phyloP scores from a whole-genome alignment of 2,113 vertebrate genomes.

The Pteruthius melanotis region DNA sequence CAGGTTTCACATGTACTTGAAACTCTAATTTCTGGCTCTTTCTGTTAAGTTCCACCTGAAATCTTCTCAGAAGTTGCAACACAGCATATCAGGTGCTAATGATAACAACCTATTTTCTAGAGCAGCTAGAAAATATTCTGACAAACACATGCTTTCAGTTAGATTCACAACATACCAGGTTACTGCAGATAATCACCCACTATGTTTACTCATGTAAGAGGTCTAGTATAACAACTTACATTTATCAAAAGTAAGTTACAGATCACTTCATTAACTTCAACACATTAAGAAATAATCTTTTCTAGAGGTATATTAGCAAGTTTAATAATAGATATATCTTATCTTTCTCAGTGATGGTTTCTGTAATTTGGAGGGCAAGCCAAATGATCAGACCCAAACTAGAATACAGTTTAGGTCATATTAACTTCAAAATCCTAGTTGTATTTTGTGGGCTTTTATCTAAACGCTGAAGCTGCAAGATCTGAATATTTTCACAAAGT shows the following conservation, averaged over 20 bases:
- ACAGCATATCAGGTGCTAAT: neutral
- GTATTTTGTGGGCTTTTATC: neutral
- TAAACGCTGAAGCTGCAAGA: neutral
- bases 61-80: neutral
- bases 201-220: neutral
- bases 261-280: neutral
- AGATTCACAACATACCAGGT: neutral
- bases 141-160: neutral
- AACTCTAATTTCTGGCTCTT: no score
- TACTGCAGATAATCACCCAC: neutral
- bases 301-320: neutral
- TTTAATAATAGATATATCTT: neutral
- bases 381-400: neutral
- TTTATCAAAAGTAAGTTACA: neutral
- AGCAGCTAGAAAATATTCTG: neutral
- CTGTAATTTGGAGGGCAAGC: neutral
- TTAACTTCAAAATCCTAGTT: neutral
- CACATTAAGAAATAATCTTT: neutral
- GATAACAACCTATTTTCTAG: neutral
- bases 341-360: neutral
- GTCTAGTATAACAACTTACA: neutral
- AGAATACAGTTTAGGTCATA: neutral
- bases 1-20: neutral
- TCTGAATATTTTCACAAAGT: neutral
- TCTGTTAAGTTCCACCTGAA: neutral